Evolutionary conservation across 2,113 vertebrate species (phyloP).

Genomic region (Pica pica): DNA sequence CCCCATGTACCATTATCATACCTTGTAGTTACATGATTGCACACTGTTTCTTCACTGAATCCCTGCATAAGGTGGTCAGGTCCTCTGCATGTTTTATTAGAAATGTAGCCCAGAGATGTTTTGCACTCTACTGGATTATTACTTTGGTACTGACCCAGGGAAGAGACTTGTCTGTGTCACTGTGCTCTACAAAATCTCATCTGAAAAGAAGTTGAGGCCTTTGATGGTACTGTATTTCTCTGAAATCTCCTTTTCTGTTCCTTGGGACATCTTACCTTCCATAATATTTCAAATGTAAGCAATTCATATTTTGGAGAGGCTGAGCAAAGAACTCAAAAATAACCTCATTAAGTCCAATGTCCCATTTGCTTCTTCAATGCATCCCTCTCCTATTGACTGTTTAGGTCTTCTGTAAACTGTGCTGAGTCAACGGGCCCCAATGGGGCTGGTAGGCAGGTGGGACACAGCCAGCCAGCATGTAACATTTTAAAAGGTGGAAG

Average conservation of each 20-base stretch:
- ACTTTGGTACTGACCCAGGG: neutral
- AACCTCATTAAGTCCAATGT: neutral
- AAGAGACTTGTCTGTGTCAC: constrained; percentile 6
- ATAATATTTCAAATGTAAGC: neutral
- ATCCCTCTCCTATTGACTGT: neutral
- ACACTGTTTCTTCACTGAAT: neutral
- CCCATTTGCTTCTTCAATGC: neutral
- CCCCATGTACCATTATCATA: neutral
- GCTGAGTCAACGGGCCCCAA: neutral
- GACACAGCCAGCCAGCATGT: neutral
- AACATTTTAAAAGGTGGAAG: neutral
- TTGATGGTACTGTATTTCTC: constrained; percentile 23
- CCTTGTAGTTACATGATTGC: neutral
- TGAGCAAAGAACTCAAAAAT: neutral
- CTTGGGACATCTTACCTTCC: neutral
- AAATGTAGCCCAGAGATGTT: neutral
- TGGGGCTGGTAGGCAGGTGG: neutral
- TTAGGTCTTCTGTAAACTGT: neutral
- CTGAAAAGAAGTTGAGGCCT: neutral
- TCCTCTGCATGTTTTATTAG: neutral
- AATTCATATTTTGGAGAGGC: constrained; percentile 11
- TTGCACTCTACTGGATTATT: neutral
- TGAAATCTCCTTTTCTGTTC: neutral
- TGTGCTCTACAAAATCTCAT: neutral
- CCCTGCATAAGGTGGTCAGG: neutral